Conservation (phyloP, 2,797 vertebrate genomes). For the Craterocephalus amniculus region DNA sequence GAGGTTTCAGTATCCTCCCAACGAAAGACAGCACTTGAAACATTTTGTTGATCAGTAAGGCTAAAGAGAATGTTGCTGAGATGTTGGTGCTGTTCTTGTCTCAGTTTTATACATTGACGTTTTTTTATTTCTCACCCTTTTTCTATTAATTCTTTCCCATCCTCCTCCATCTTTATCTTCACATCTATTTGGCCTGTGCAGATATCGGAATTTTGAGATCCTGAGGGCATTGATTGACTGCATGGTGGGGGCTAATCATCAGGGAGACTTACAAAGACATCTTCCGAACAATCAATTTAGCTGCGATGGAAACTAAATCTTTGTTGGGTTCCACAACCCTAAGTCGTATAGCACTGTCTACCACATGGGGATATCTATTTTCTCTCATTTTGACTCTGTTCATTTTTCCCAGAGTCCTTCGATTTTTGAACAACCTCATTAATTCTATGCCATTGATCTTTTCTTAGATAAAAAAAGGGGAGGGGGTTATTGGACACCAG, state of each 20-base stretch:
- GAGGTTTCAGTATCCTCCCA: conserved; percentile 37
- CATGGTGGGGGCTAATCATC: conserved; percentile 61
- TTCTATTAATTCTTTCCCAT: conserved; percentile 25
- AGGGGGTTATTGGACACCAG: conserved; percentile 52
- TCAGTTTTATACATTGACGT: conserved; percentile 1
- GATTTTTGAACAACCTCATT: conserved; percentile 64
- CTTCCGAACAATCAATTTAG: conserved; percentile 76
- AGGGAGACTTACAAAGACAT: conserved; percentile 72
- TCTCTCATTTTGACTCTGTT: conserved; percentile 55
- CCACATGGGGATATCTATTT: conserved; percentile 47
- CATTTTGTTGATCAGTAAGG: conserved; percentile 40
- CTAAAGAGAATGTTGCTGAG: conserved; percentile 26
- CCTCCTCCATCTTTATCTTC: conserved; percentile 36
- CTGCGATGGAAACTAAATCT: conserved; percentile 70
- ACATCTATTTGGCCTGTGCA: conserved; percentile 58
- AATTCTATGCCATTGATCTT: conserved; percentile 61
- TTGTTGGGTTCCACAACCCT: conserved; percentile 41
- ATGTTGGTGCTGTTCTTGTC: conserved; percentile 34
- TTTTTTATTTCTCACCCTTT: background rate
- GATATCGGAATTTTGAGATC: conserved; percentile 63
- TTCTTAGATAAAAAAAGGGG: conserved; percentile 39
- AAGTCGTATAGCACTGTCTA: conserved; percentile 45
- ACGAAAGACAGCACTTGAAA: conserved; percentile 30
- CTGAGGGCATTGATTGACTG: conserved; percentile 67
- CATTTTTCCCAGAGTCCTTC: conserved; percentile 32